Percentiles rank a stretch among this genome's conserved stretches.
Evolutionary conservation across 53 echinoderm and acorn worm genomes (phyloP).

Genomic region (Antedon mediterranea): DNA sequence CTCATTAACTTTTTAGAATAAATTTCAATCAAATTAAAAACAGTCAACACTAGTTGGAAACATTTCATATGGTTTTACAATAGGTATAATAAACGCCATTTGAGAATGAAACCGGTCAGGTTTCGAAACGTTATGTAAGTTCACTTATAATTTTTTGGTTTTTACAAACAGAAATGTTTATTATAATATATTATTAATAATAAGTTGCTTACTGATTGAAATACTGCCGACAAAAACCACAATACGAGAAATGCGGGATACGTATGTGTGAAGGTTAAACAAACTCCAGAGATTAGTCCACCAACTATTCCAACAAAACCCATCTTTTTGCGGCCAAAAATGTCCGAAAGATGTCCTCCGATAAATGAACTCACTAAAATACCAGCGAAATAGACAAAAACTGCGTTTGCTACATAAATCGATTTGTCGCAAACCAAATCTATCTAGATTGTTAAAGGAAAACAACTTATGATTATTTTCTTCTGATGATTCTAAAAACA

Average conservation of each 20-base stretch:
- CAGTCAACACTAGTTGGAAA: too few species aligned
- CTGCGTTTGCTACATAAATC: constrained; percentile 29
- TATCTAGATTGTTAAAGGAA: constrained; percentile 10
- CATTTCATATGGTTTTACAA: too few species aligned
- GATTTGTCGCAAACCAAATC: constrained; percentile 46
- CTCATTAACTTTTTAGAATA: too few species aligned
- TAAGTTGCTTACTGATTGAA: constrained; percentile 45
- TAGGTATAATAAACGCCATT: too few species aligned
- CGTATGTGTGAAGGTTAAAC: constrained; percentile 26
- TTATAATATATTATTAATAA: too few species aligned
- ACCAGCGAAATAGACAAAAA: constrained; percentile 53
- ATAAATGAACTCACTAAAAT: constrained; percentile 43
- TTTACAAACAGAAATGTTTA: too few species aligned
- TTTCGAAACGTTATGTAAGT: too few species aligned
- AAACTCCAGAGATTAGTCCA: constrained; percentile 29
- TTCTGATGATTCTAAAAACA: too few species aligned
- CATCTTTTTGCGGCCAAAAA: constrained; percentile 40
- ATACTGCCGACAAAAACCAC: constrained; percentile 61
- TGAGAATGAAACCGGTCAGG: too few species aligned
- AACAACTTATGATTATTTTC: too few species aligned
- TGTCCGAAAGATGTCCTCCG: constrained; percentile 56
- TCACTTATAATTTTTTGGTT: too few species aligned
- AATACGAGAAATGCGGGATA: constrained; percentile 30
- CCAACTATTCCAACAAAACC: constrained; percentile 22
- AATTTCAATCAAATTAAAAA: too few species aligned